Conservation (phyloP, 2,888 invertebrate genomes). For the Camptogramma bilineatum region DNA sequence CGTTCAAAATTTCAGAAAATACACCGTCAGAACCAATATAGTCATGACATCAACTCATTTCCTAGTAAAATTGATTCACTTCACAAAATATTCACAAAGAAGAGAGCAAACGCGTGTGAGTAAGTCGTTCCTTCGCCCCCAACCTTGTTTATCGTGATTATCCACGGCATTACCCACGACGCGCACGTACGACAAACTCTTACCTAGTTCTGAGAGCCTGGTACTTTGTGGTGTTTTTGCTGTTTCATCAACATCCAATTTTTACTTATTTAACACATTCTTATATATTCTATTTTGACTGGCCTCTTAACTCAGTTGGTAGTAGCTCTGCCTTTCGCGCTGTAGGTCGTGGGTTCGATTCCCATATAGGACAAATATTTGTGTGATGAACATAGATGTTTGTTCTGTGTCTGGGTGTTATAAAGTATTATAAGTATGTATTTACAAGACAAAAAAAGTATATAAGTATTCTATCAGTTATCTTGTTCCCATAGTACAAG, state of each 20-base stretch:
- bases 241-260: not conserved
- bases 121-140: conserved; percentile 38
- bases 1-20: not conserved
- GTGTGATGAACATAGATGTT: no score
- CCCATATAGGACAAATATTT: no score
- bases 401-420: no score
- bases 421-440: no score
- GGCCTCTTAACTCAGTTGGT: no score
- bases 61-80: conserved; percentile 24
- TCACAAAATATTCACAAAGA: conserved; percentile 27
- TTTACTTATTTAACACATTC: not conserved
- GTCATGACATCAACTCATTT: conserved; percentile 1
- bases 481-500: no score
- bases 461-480: no score
- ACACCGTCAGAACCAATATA: no score
- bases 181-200: conserved; percentile 25
- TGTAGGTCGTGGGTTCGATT: no score
- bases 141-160: conserved; percentile 57
- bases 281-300: no score
- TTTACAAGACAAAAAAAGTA: no score
- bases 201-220: conserved; percentile 16
- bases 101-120: conserved; percentile 23
- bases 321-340: no score
- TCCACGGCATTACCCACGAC: conserved; percentile 49
- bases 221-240: conserved; percentile 1